These are phyloP conservation scores for Cyclophora punctaria DNA, from an alignment of 2,888 invertebrate species.

Conservation along the genomic window DNA sequence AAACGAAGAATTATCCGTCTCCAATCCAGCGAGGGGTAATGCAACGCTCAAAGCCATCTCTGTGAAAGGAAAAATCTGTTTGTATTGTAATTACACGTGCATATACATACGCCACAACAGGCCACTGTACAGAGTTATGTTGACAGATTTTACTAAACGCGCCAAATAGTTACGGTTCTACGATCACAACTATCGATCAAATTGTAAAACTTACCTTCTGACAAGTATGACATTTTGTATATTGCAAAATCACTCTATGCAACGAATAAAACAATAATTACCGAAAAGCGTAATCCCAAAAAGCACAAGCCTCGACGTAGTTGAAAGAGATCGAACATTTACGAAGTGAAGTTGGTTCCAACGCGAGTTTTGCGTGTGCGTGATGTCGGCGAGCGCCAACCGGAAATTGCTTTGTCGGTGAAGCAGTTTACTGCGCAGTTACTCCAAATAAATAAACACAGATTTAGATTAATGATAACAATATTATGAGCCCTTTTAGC, in stretches of 20 bases:
- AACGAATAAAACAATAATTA: constrained; percentile 60
- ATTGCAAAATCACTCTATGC: constrained; percentile 29
- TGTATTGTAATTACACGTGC: constrained; percentile 66
- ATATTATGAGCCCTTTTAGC: no score
- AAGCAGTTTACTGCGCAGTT: constrained; percentile 59
- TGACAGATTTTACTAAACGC: constrained; percentile 65
- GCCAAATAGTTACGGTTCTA: constrained; percentile 52
- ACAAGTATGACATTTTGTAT: constrained; percentile 26
- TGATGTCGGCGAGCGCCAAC: constrained; percentile 65
- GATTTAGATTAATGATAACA: no score
- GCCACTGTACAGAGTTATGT: constrained; percentile 58
- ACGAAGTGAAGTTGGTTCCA: constrained; percentile 62
- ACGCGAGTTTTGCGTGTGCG: constrained; percentile 52
- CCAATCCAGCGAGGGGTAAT: constrained; percentile 74
- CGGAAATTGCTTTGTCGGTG: constrained; percentile 56
- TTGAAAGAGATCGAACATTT: constrained; percentile 71
- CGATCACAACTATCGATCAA: constrained; percentile 32
- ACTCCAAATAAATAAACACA: no score
- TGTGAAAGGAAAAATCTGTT: constrained; percentile 53
- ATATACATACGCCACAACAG: constrained; percentile 23
- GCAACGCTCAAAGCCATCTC: constrained; percentile 78
- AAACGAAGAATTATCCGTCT: constrained; percentile 62
- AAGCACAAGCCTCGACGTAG: constrained; percentile 68
- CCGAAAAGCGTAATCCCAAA: constrained; percentile 68
- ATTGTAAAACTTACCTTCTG: constrained; percentile 32